phyloP scores from a whole-genome alignment of 2,797 vertebrate species.

The Paedocypris micromegethes region DNA sequence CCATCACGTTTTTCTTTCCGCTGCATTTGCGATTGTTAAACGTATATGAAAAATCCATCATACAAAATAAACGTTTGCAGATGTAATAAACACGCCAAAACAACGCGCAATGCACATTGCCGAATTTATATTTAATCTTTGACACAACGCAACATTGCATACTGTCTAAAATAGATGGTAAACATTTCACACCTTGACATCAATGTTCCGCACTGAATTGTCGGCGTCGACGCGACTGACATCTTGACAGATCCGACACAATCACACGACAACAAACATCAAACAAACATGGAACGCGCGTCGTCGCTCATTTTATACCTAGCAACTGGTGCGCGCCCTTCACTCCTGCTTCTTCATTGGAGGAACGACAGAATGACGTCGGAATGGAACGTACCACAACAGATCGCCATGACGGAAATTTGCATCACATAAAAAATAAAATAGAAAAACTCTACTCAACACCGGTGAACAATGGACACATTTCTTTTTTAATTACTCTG shows the following conservation, averaged over 20 bases:
- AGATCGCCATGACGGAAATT: no score
- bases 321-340: conserved; percentile 19
- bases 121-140: no score
- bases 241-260: background rate
- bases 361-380: conserved; percentile 1
- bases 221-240: background rate
- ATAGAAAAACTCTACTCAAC: no score
- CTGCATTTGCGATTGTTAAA: no score
- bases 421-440: no score
- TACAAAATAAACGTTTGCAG: no score
- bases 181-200: conserved; percentile 32
- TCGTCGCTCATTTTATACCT: conserved; percentile 12
- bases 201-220: background rate
- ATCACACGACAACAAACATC: conserved; percentile 4
- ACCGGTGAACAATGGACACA: no score
- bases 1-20: no score
- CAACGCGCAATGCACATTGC: no score
- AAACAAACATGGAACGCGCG: background rate
- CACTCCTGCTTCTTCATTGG: conserved; percentile 12
- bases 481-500: no score
- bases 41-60: no score
- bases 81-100: no score
- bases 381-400: background rate
- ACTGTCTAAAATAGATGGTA: conserved; percentile 13
- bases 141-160: background rate